Evolutionary conservation across 2,797 vertebrate genomes (phyloP), one percentile per base, ranked within the genome.

Genomic region (Tragopan temminckii): DNA sequence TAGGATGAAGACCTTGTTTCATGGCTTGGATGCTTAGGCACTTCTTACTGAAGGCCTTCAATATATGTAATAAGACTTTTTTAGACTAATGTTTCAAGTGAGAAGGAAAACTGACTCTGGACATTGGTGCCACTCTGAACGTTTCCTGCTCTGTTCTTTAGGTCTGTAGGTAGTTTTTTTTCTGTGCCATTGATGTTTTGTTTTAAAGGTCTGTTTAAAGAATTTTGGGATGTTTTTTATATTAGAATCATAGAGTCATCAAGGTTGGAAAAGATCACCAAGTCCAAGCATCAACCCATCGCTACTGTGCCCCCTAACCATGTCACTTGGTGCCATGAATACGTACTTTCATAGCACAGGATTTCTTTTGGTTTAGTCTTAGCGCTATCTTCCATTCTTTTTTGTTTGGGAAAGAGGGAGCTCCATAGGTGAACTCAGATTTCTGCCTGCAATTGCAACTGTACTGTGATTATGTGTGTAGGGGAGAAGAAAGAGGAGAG

Each of bases 321-420:
- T 18, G 50, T 29, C 50, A 53, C 52, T 53, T 9, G 11, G 16
- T 53, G 29, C 29, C 29, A 53, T 29, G 16, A 18, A 53, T 40
- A 10, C 0, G 0, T 13, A 19, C 29, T 25, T 63, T 79, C 45
- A 7, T 11, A 66, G 63, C 15, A 19, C n/a, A 67, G 35, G 11
- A 46, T 43, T 63, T 45, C 46, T 77, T 74, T 36, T 19, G 23
- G 23, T 33, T 63, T 38, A 15, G 20, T 29, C 45, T 84, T 72
- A 40, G 31, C 3, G 1, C 21, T 11, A 16, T 75, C 66, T 42
- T 68, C 45, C 24, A 9, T 86, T 90, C n/a, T 43, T 79, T 77
- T 57, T 46, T 89, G 10, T 57, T 90, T 77, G 61, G 15, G 33
- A 77, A 69, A 64, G 36, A 74, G 70, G 43, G 5, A 70, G 20